Evolutionary conservation across 2,797 vertebrate species (phyloP), one percentile per base, ranked within the genome.

Genomic region (Enteromius thamalakanensis): DNA sequence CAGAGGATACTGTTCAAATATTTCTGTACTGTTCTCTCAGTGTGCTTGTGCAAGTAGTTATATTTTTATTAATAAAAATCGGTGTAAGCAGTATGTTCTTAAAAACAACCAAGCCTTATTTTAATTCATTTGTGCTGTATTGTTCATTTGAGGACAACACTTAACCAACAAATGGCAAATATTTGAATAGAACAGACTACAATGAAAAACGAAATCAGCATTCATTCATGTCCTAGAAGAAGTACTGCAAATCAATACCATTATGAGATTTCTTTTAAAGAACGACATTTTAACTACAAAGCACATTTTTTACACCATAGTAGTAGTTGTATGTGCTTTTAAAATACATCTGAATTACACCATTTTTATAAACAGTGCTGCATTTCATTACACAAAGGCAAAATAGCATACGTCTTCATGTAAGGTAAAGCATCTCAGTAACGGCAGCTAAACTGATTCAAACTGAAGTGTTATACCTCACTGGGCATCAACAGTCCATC

Each of bases 1-100:
- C 87, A 88, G 91, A 94, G 91, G 92, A 93, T 91, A 89, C 79
- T 89, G 91, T 93, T 93, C 90, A 93, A 91, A 92, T 92, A 93
- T 93, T 93, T 90, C 90, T 93, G 93, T 94, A 91, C 93, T 90
- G 91, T 93, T 90, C 93, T 94, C 92, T 94, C 91, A 90, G 93
- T 95, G 94, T 95, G 94, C 95, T 95, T 95, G 94, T 95, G 93
- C 94, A 92, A 94, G 94, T 95, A 96, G 94, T 93, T 96, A 90
- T 95, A 95, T 95, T 96, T 95, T 94, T 95, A 95, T 92, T 93
- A 95, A 95, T 95, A 95, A 95, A 95, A 94, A 89, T 95, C 94
- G 94, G 92, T 94, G 93, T 92, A 94, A 92, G 91, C 94, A 90
- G 84, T 76, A 74, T 17, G 87, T 85, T 82, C 76, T 26, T 12